These are phyloP conservation scores for Otolemur garnettii DNA, from an alignment of 2,113 vertebrate species.

Conservation along the genomic window DNA sequence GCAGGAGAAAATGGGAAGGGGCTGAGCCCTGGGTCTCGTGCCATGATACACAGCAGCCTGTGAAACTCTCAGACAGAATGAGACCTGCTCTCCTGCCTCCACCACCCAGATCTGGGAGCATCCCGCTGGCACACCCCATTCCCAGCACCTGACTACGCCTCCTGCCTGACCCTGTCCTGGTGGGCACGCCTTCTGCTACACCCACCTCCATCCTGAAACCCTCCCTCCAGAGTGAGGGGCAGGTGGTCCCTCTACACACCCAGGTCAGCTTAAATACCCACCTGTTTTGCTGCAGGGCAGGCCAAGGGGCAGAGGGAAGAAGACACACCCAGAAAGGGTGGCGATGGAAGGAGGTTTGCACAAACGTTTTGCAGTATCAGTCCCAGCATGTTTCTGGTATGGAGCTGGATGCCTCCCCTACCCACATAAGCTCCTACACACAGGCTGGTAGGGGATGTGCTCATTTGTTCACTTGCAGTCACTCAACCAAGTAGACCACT, in stretches of 20 bases:
- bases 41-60: neutral
- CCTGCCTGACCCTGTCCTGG: neutral
- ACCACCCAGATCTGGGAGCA: neutral
- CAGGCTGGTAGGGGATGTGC: accelerated
- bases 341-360: accelerated
- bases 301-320: neutral
- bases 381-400: neutral
- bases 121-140: neutral
- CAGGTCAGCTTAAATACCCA: too few relatives aligned
- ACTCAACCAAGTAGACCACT: accelerated
- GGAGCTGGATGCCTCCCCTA: neutral
- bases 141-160: neutral
- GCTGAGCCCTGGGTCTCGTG: neutral
- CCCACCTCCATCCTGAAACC: neutral
- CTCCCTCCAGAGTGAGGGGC: neutral
- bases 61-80: neutral
- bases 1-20: neutral
- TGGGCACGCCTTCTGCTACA: neutral
- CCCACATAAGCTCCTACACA: accelerated
- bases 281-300: neutral
- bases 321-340: neutral
- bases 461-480: neutral
- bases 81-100: neutral
- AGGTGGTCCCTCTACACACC: neutral
- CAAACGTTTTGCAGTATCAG: accelerated